Conservation (phyloP, 2,113 vertebrate species). For the Bothrops jararaca region DNA sequence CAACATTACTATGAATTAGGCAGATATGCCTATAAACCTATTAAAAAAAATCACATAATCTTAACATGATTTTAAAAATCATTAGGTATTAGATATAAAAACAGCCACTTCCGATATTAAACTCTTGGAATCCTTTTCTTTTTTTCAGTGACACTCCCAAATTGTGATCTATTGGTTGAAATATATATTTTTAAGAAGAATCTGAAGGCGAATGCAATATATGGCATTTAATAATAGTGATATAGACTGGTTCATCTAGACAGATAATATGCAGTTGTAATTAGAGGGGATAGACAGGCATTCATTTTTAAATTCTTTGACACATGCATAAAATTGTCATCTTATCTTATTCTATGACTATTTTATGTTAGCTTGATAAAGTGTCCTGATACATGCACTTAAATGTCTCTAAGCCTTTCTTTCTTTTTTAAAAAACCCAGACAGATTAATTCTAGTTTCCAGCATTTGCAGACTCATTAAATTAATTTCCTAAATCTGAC, state of each 20-base stretch:
- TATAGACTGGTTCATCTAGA: constrained; percentile 75
- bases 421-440: constrained; percentile 60
- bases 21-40: background rate
- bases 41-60: constrained; percentile 36
- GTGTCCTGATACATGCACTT: constrained; percentile 81
- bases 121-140: constrained; percentile 2
- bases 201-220: constrained; percentile 69
- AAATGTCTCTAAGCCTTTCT: constrained; percentile 78
- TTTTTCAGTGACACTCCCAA: constrained; percentile 48
- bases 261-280: constrained; percentile 79
- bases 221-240: constrained; percentile 77
- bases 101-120: constrained; percentile 45
- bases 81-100: constrained; percentile 46
- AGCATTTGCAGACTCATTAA: constrained; percentile 77
- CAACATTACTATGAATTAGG: constrained; percentile 31
- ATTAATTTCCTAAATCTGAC: constrained; percentile 73
- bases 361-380: constrained; percentile 84
- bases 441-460: constrained; percentile 80
- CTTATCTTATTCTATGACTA: constrained; percentile 84
- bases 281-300: constrained; percentile 79
- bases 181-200: constrained; percentile 49
- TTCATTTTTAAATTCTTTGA: constrained; percentile 83
- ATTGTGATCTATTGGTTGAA: constrained; percentile 68
- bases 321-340: constrained; percentile 84
- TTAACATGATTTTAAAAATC: constrained; percentile 39